A percentile compares a stretch with the other conserved stretches of the same genome.
Evolutionary conservation across 2,797 vertebrate genomes (phyloP).

Genomic region (Natrix natrix): DNA sequence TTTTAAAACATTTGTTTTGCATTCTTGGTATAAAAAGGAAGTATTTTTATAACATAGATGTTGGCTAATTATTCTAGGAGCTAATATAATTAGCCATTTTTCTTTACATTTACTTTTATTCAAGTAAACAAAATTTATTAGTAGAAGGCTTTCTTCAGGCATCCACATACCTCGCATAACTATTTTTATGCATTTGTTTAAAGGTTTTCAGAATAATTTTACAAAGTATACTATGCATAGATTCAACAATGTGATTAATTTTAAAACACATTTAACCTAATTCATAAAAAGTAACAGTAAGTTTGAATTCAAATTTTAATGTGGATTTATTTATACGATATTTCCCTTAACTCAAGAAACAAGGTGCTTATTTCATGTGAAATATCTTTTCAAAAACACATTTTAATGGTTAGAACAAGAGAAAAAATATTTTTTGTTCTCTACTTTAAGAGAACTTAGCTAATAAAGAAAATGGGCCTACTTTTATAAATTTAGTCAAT

Average conservation of each 20-base stretch:
- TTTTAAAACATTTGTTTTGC: background rate
- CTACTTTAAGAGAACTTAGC: background rate
- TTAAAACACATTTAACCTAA: background rate
- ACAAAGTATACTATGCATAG: background rate
- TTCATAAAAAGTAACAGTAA: background rate
- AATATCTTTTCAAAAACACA: constrained; percentile 5
- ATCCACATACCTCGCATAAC: background rate
- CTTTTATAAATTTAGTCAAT: background rate
- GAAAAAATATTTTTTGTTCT: background rate
- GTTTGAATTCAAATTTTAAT: background rate
- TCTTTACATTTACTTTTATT: background rate
- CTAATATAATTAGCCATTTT: background rate
- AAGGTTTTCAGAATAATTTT: background rate
- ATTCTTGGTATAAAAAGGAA: background rate
- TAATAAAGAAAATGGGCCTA: background rate
- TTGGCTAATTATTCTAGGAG: background rate
- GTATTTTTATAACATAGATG: background rate
- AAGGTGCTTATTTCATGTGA: background rate
- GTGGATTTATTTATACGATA: background rate
- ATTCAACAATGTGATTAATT: background rate
- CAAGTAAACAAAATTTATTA: background rate
- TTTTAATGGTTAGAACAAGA: background rate
- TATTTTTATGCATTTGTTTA: background rate
- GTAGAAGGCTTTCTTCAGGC: background rate
- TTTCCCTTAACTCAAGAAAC: background rate